Base-by-base conservation (phyloP, 2,888 invertebrate species). In the Phalera bucephala region DNA sequence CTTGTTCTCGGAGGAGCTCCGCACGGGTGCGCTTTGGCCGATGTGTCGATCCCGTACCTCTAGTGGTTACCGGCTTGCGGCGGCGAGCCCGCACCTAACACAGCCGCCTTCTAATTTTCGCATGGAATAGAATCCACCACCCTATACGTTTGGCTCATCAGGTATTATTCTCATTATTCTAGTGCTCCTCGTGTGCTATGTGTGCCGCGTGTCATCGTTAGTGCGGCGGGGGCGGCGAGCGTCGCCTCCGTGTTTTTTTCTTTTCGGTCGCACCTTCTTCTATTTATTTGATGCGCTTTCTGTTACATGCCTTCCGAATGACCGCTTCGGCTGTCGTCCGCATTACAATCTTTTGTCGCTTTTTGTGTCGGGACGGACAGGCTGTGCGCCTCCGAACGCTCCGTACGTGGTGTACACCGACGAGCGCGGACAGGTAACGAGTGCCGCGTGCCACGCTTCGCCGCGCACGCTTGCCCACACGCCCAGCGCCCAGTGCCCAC, bases 331-430 rank as follows among this genome's bases (percentile, higher is more conserved):
- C 84, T 81, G 85, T 83, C 84, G 83, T 80, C 80, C 74, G 76
- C 80, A 80, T 80, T 83, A 70, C 84, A 79, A 82, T 83, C 70
- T 84, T 85, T 83, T 85, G 80, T 85, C 80, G 85, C 86, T 87
- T 86, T 85, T 80, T 85, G 80, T 87, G 80, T 83, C 73, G 81
- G 78, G 72, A 64, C 74, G 83, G 72, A 64, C 75, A 82, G 88
- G 87, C 88, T 91, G 94, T 92, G 93, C 95, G 92, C 95, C 95
- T 85, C 92, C 93, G 91, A 97, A 97, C 92, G 96, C 96, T 93
- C 95, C 95, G 90, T 96, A 94, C 93, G 96, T 97, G 92, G 94
- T 95, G 93, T 97, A 97, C 94, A 96, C 96, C 92, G 97, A 97
- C 93, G 95, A 95, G 91, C 95, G 95, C 93, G 96, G 96, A 94